Percentiles rank a stretch among this genome's conserved stretches.
These are phyloP conservation scores for Calephelis perditalis DNA, from an alignment of 2,888 invertebrate genomes.

Conservation along the genomic window DNA sequence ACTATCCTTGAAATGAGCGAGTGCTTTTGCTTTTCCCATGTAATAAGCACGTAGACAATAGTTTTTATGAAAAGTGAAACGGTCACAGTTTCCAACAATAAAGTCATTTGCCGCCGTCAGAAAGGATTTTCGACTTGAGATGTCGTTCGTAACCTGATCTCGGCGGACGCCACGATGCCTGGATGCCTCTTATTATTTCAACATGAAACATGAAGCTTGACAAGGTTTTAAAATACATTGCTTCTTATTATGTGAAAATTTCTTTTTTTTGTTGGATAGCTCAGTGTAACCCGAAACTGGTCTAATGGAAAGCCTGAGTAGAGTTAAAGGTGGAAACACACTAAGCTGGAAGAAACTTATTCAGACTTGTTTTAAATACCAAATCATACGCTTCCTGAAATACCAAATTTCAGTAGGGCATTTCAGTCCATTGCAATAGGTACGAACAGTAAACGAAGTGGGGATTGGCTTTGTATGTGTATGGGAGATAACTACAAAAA, in stretches of 20 bases:
- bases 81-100: slow-evolving; percentile 1
- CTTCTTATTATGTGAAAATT: background rate
- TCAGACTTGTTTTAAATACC: too few relatives aligned
- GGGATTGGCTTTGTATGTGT: too few relatives aligned
- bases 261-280: background rate
- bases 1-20: background rate
- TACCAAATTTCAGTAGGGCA: too few relatives aligned
- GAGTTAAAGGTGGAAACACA: too few relatives aligned
- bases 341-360: too few relatives aligned
- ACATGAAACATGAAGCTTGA: background rate
- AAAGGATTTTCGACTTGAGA: slow-evolving; percentile 10
- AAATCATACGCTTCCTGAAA: too few relatives aligned
- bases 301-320: too few relatives aligned
- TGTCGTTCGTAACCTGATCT: slow-evolving; percentile 5
- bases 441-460: too few relatives aligned
- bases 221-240: background rate
- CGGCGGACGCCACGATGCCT: background rate
- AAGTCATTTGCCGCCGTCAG: slow-evolving; percentile 5
- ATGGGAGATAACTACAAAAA: too few relatives aligned
- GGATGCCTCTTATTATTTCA: background rate
- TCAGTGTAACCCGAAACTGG: too few relatives aligned
- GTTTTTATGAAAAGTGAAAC: background rate
- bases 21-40: background rate
- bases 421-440: too few relatives aligned
- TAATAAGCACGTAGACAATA: slow-evolving; percentile 1